A percentile compares a stretch with the other conserved stretches of the same genome.
Evolutionary conservation across 2,797 vertebrate genomes (phyloP).

Genomic region (Neolamprologus multifasciatus): DNA sequence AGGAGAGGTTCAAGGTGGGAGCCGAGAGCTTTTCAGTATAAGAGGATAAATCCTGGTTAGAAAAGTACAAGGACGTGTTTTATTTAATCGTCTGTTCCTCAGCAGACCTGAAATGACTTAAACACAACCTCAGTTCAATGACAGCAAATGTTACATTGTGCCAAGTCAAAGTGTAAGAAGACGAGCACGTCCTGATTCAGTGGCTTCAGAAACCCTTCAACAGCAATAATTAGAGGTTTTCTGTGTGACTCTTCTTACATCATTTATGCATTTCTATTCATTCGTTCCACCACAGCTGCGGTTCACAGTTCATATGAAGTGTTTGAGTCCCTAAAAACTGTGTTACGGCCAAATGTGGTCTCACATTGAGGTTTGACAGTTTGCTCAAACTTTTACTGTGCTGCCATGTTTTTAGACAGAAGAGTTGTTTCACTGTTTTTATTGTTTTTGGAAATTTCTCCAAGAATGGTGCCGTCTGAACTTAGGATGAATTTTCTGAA

Average conservation of each 20-base stretch:
- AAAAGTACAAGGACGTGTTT: background rate
- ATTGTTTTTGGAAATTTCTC: background rate
- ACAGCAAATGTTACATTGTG: background rate
- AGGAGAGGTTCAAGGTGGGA: background rate
- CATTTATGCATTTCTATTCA: accelerated
- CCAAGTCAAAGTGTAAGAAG: background rate
- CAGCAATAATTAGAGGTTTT: accelerated
- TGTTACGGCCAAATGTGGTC: background rate
- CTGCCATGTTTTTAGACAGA: background rate
- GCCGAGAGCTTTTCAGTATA: background rate
- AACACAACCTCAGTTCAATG: background rate
- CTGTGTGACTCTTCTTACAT: background rate
- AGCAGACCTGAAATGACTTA: background rate
- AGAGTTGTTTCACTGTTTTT: background rate
- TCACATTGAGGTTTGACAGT: background rate
- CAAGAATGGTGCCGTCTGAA: background rate
- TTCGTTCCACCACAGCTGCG: background rate
- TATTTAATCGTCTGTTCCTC: background rate
- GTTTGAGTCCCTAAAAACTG: background rate
- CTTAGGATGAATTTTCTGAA: background rate
- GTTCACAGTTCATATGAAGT: background rate
- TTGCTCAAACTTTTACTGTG: background rate
- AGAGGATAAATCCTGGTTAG: background rate
- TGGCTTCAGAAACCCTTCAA: background rate
- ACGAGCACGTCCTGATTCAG: background rate